Evolutionary conservation across 2,797 vertebrate species (phyloP).

Genomic region (Takifugu ocellatus): DNA sequence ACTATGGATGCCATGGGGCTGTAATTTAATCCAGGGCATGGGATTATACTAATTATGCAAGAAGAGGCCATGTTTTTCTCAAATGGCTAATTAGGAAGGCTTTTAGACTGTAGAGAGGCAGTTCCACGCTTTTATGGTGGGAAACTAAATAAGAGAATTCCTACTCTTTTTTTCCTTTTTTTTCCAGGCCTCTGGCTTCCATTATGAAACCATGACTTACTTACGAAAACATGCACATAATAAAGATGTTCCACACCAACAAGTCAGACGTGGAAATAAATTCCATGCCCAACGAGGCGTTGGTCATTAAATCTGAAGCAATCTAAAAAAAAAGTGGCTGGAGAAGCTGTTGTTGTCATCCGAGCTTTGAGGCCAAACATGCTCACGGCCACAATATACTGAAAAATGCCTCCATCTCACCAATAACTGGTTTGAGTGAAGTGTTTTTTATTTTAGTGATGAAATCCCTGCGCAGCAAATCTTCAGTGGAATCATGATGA

Average conservation of each 20-base stretch:
- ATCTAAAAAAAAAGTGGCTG: conserved; percentile 28
- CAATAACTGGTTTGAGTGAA: conserved; percentile 30
- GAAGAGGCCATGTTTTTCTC: conserved; percentile 12
- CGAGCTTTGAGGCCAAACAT: conserved; percentile 35
- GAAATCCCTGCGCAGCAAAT: conserved; percentile 35
- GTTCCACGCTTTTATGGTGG: conserved; percentile 31
- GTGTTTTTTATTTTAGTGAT: conserved; percentile 27
- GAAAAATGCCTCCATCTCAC: conserved; percentile 29
- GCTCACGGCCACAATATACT: conserved; percentile 19
- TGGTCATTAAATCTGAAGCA: conserved; percentile 34
- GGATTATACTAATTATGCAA: conserved; percentile 17
- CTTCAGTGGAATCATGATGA: conserved; percentile 15
- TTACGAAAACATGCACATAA: conserved; percentile 26
- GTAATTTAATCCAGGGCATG: conserved; percentile 31
- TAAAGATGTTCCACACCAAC: conserved; percentile 57
- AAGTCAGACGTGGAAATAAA: conserved; percentile 62
- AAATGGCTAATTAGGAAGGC: conserved; percentile 28
- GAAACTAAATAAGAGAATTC: conserved; percentile 31
- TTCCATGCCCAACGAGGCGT: conserved; percentile 47
- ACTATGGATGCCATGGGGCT: conserved; percentile 18
- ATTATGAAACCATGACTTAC: conserved; percentile 55
- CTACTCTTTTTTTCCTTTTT: conserved; percentile 20
- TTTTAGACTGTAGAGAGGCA: conserved; percentile 14
- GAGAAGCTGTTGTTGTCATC: conserved; percentile 15
- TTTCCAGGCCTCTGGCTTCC: conserved; percentile 53